phyloP scores from a whole-genome alignment of 2,888 invertebrate species.

The Silvanus unidentatus region DNA sequence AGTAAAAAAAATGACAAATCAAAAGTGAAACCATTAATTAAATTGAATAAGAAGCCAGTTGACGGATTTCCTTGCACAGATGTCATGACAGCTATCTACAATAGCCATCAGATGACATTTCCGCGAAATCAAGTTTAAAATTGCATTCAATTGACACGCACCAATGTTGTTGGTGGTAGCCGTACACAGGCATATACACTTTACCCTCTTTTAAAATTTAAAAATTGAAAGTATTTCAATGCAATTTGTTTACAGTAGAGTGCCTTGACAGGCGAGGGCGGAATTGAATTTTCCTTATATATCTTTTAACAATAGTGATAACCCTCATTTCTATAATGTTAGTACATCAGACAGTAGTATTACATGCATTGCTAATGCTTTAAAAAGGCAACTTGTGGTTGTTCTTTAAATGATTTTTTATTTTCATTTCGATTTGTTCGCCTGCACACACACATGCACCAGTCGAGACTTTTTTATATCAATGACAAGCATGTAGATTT shows the following conservation, averaged over 20 bases:
- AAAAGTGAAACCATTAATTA: constrained; percentile 42
- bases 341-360: constrained; percentile 4
- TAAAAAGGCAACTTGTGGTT: constrained; percentile 21
- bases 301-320: neutral
- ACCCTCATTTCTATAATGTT: neutral
- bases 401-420: constrained; percentile 9
- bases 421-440: neutral
- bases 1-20: constrained; percentile 8
- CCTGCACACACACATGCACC: too few relatives aligned
- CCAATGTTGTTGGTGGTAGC: constrained; percentile 13
- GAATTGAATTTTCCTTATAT: constrained; percentile 36
- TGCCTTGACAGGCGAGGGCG: constrained; percentile 43
- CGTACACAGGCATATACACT: constrained; percentile 10
- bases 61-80: constrained; percentile 46
- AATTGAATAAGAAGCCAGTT: constrained; percentile 41
- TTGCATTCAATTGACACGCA: constrained; percentile 22
- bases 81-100: constrained; percentile 42
- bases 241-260: constrained; percentile 46
- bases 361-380: constrained; percentile 38
- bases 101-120: constrained; percentile 43
- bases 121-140: constrained; percentile 42
- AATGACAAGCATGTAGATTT: too few relatives aligned
- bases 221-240: constrained; percentile 47
- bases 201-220: constrained; percentile 37
- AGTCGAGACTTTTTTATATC: too few relatives aligned